These are phyloP conservation scores for Gasteruption jaculator DNA, from an alignment of 2,888 invertebrate species.

Conservation along the genomic window DNA sequence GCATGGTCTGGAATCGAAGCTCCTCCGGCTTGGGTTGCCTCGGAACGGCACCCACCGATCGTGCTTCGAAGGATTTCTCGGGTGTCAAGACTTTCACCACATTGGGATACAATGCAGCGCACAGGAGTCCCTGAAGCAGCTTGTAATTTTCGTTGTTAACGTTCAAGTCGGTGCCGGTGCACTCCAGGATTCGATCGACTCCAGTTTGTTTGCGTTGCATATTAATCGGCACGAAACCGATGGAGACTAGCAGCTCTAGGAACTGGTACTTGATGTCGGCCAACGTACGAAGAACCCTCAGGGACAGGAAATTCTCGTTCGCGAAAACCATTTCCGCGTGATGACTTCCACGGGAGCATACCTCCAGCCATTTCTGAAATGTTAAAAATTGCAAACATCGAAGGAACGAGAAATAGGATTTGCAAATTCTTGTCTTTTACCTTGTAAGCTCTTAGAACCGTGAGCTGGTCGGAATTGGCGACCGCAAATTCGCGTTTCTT, in stretches of 20 bases:
- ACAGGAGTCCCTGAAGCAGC: conserved; percentile 77
- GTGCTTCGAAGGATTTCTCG: conserved; percentile 70
- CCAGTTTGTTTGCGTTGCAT: conserved; percentile 57
- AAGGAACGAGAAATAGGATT: conserved; percentile 1
- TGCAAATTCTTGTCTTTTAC: conserved; percentile 49
- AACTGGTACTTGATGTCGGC: conserved; percentile 83
- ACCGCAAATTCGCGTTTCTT: conserved; percentile 73
- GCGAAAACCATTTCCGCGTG: conserved; percentile 76
- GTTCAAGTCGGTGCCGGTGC: conserved; percentile 70
- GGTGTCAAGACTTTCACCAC: conserved; percentile 80
- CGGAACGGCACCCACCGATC: conserved; percentile 71
- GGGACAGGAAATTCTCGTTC: conserved; percentile 76
- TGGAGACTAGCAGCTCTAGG: conserved; percentile 69
- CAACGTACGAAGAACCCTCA: conserved; percentile 76
- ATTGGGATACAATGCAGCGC: conserved; percentile 91
- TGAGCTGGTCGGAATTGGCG: conserved; percentile 85
- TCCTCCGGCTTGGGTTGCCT: conserved; percentile 68
- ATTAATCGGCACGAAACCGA: conserved; percentile 72
- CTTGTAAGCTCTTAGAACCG: conserved; percentile 78
- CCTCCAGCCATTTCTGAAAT: conserved; percentile 72
- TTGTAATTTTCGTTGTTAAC: conserved; percentile 70
- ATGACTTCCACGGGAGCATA: conserved; percentile 60
- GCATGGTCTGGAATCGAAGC: conserved; percentile 68
- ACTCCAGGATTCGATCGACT: conserved; percentile 61
- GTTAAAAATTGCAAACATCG: conserved; percentile 3